Percentiles rank a stretch among this genome's conserved stretches.
phyloP scores from a whole-genome alignment of 2,888 invertebrate species.

The Pegoplata infirma region DNA sequence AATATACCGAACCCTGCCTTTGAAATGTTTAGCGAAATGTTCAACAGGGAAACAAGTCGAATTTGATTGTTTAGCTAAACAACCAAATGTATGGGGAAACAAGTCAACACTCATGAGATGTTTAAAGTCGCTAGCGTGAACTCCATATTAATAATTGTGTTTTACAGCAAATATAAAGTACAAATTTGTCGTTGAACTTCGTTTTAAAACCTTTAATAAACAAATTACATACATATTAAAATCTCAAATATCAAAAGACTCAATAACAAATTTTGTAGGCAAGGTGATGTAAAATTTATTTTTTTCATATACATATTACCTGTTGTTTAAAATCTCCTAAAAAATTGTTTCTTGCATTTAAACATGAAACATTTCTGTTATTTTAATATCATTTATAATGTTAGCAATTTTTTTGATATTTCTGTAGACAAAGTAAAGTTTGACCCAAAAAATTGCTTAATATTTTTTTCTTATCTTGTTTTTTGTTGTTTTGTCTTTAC shows the following conservation, averaged over 20 bases:
- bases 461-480: conserved; percentile 41
- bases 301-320: conserved; percentile 3
- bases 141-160: too few species aligned
- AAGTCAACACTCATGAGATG: too few species aligned
- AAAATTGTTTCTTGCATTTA: conserved; percentile 41
- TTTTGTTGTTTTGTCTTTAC: conserved; percentile 15
- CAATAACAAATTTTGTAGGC: not conserved
- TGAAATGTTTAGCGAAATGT: too few species aligned
- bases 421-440: conserved; percentile 31
- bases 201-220: conserved; percentile 32
- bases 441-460: conserved; percentile 48
- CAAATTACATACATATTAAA: conserved; percentile 11
- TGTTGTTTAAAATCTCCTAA: conserved; percentile 28
- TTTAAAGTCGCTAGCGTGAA: too few species aligned
- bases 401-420: conserved; percentile 48
- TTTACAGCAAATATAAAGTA: conserved; percentile 4
- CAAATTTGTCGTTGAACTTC: not conserved
- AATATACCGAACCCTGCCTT: too few species aligned
- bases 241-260: not conserved
- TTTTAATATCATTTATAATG: conserved; percentile 23
- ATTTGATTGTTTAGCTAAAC: too few species aligned
- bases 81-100: too few species aligned
- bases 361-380: conserved; percentile 27
- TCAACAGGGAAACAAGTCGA: too few species aligned
- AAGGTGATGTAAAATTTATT: not conserved